These are phyloP conservation scores for Planococcus citri DNA, from an alignment of 1,140 invertebrate genomes.

Conservation along the genomic window DNA sequence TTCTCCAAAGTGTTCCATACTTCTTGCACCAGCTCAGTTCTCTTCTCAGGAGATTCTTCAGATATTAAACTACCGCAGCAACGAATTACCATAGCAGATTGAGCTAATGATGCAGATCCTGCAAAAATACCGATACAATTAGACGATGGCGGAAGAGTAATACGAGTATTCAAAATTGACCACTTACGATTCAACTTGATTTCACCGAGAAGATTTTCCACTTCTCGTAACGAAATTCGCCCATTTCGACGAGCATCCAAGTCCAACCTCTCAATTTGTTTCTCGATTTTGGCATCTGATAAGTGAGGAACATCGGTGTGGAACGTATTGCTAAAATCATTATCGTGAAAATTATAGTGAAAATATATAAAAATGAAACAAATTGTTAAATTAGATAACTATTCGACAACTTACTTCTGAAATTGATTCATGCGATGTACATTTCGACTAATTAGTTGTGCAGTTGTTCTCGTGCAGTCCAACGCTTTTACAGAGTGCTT, in stretches of 20 bases:
- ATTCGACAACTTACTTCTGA: no score
- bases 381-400: no score
- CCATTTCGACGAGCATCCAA: constrained; percentile 53
- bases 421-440: no score
- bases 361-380: no score
- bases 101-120: constrained; percentile 52
- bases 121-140: constrained; percentile 26
- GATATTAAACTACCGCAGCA: constrained; percentile 65
- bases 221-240: constrained; percentile 50
- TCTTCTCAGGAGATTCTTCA: constrained; percentile 55
- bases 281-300: constrained; percentile 37
- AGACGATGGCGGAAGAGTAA: not conserved
- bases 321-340: not conserved
- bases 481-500: no score
- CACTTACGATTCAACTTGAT: constrained; percentile 43
- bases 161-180: not conserved
- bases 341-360: no score
- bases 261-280: constrained; percentile 49
- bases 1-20: constrained; percentile 60
- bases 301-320: not conserved
- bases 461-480: no score
- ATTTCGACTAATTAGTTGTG: no score
- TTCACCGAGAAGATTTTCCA: constrained; percentile 59
- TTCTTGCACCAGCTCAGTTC: constrained; percentile 57
- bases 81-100: constrained; percentile 58